Evolutionary conservation across 2,888 invertebrate species (phyloP).

Genomic region (Hypomecis atomaria): DNA sequence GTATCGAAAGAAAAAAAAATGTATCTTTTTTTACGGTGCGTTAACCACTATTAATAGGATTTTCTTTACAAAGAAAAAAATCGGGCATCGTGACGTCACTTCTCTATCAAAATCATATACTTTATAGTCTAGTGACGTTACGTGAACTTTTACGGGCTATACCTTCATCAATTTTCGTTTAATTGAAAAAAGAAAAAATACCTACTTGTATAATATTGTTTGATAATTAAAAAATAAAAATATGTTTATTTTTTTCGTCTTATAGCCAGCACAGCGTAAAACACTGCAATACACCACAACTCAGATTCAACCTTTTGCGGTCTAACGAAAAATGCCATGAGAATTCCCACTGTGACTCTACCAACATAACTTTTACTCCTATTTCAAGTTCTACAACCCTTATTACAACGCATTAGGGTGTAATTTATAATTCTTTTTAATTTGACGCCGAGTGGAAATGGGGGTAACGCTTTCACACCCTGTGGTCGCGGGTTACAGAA

Average conservation of each 20-base stretch:
- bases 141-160: too few species aligned
- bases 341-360: conserved; percentile 45
- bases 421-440: conserved; percentile 11
- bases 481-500: conserved; percentile 46
- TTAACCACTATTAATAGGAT: too few species aligned
- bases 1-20: too few species aligned
- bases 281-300: conserved; percentile 34
- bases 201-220: too few species aligned
- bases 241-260: neutral
- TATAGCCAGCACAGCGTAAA: conserved; percentile 20
- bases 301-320: conserved; percentile 27
- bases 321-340: conserved; percentile 49
- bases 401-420: conserved; percentile 11
- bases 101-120: too few species aligned
- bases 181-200: too few species aligned
- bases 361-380: conserved; percentile 5
- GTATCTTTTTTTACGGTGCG: too few species aligned
- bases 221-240: too few species aligned
- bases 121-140: too few species aligned
- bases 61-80: too few species aligned
- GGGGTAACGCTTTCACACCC: conserved; percentile 48
- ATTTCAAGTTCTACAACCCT: neutral
- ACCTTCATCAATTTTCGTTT: too few species aligned
- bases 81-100: too few species aligned
- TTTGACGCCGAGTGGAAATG: neutral